A percentile compares a stretch with the other conserved stretches of the same genome.
phyloP scores from a whole-genome alignment of 2,113 vertebrate species.

The Ondatra zibethicus region DNA sequence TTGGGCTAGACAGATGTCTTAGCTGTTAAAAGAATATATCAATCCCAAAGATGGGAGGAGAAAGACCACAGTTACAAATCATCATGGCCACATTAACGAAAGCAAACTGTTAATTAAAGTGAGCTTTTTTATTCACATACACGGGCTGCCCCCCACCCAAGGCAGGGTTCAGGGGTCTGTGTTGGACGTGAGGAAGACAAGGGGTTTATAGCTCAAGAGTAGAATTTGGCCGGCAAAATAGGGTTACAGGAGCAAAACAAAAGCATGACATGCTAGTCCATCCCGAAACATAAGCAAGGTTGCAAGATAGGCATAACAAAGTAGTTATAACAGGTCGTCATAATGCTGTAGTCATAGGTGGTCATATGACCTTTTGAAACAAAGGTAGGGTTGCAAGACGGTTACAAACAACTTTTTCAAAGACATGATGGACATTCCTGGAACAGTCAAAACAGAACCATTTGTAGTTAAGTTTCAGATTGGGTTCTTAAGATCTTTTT shows the following conservation, averaged over 20 bases:
- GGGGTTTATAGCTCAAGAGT: not conserved
- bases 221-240: not conserved
- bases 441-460: not conserved
- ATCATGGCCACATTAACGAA: not conserved
- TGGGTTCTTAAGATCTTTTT: not conserved
- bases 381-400: not conserved
- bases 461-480: not conserved
- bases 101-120: not conserved
- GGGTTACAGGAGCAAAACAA: not conserved
- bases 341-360: not conserved
- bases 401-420: not conserved
- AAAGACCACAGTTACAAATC: not conserved
- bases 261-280: not conserved
- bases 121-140: not conserved
- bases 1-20: not conserved
- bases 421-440: not conserved
- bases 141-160: not conserved
- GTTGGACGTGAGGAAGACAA: not conserved
- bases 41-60: not conserved
- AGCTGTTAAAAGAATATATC: not conserved
- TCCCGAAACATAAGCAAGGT: not conserved
- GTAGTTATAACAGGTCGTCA: not conserved
- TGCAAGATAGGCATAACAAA: not conserved
- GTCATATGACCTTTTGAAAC: not conserved
- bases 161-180: not conserved